A percentile compares a stretch with the other conserved stretches of the same genome.
Evolutionary conservation across 2,113 vertebrate genomes (phyloP).

Genomic region (Microtus montanus): DNA sequence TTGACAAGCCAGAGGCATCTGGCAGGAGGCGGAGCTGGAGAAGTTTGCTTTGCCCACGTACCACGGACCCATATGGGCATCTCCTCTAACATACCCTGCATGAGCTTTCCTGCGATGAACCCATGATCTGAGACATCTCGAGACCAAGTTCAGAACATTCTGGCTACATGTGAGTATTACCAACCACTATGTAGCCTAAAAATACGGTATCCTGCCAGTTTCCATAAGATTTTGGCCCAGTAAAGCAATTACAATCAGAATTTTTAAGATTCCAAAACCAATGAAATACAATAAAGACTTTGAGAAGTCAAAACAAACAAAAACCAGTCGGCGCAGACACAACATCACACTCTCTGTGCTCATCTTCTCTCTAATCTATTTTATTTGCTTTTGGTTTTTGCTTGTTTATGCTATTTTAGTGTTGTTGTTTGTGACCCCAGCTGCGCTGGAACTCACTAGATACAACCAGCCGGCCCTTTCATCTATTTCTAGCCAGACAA

Average conservation of each 20-base stretch:
- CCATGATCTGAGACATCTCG: background rate
- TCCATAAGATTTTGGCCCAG: background rate
- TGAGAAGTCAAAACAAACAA: background rate
- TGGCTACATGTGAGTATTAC: background rate
- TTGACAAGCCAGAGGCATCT: background rate
- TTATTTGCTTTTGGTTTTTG: background rate
- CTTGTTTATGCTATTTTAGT: background rate
- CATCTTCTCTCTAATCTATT: background rate
- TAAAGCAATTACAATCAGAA: background rate
- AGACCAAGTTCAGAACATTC: background rate
- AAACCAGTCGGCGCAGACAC: background rate
- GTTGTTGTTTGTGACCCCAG: background rate
- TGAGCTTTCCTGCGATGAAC: background rate
- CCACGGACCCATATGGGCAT: fast-evolving
- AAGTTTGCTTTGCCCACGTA: fast-evolving
- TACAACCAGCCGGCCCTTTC: background rate
- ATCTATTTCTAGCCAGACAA: background rate
- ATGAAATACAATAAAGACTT: background rate
- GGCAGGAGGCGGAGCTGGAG: fast-evolving
- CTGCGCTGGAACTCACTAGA: background rate
- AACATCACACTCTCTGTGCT: background rate
- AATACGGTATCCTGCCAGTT: background rate
- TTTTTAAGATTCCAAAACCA: background rate
- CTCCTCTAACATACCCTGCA: background rate
- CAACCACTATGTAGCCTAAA: background rate